phyloP scores from a whole-genome alignment of 2,797 vertebrate species.

The Emydoidea blandingii region DNA sequence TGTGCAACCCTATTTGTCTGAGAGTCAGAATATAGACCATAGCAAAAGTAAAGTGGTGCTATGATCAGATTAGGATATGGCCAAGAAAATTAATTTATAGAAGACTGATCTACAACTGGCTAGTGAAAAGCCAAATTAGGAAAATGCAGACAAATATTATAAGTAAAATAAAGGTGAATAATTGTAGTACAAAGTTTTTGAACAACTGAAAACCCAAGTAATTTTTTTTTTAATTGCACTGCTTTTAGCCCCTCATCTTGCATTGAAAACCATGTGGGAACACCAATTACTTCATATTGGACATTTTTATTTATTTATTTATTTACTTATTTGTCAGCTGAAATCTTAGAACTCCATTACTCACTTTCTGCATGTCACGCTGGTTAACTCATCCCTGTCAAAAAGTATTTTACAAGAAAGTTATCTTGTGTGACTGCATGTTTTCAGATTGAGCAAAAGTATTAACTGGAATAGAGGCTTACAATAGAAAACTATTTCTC shows the following conservation, averaged over 20 bases:
- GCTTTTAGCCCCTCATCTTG: neutral
- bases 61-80: neutral
- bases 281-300: neutral
- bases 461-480: constrained; percentile 24
- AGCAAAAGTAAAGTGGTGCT: neutral
- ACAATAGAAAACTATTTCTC: constrained; percentile 8
- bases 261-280: neutral
- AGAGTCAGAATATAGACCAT: neutral
- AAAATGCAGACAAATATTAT: neutral
- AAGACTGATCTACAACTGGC: neutral
- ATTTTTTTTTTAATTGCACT: neutral
- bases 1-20: neutral
- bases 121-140: neutral
- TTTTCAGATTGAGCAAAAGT: neutral
- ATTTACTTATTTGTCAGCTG: neutral
- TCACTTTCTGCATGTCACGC: neutral
- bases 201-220: neutral
- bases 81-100: neutral
- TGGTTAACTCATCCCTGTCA: neutral
- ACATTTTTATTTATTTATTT: neutral
- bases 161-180: neutral
- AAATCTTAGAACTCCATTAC: neutral
- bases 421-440: neutral
- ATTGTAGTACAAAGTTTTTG: neutral
- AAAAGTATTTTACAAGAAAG: neutral